Evolutionary conservation across 2,888 invertebrate species (phyloP).

Genomic region (Tridacna gigas): DNA sequence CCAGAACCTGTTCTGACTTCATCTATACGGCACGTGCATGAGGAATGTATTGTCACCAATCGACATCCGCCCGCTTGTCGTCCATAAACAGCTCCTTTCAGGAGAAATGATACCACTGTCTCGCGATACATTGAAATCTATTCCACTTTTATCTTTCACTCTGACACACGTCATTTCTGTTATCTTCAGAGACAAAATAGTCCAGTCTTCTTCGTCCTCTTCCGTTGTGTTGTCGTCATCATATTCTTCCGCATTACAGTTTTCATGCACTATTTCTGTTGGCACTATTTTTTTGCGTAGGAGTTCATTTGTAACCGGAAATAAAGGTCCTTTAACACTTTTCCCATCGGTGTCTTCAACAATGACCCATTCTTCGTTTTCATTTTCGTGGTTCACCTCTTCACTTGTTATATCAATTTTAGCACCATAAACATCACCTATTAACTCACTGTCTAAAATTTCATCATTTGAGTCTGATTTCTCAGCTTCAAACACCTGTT

Average conservation of each 20-base stretch:
- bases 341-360: slow-evolving; percentile 13
- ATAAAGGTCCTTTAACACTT: background rate
- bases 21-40: no score
- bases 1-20: no score
- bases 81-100: background rate
- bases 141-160: background rate
- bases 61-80: background rate
- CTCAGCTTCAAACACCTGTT: background rate
- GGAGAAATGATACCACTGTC: slow-evolving; percentile 17
- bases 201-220: slow-evolving; percentile 42
- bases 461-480: background rate
- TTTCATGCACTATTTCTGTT: background rate
- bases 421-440: background rate
- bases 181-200: slow-evolving; percentile 47
- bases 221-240: background rate
- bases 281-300: slow-evolving; percentile 12
- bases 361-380: slow-evolving; percentile 48
- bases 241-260: background rate
- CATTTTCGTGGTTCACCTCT: slow-evolving; percentile 1
- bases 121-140: background rate
- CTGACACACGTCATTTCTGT: slow-evolving; percentile 27
- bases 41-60: no score
- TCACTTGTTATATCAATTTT: background rate
- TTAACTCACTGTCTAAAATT: background rate
- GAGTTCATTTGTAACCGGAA: background rate